These are phyloP conservation scores for Achlya flavicornis DNA, from an alignment of 2,888 invertebrate species.

Conservation along the genomic window DNA sequence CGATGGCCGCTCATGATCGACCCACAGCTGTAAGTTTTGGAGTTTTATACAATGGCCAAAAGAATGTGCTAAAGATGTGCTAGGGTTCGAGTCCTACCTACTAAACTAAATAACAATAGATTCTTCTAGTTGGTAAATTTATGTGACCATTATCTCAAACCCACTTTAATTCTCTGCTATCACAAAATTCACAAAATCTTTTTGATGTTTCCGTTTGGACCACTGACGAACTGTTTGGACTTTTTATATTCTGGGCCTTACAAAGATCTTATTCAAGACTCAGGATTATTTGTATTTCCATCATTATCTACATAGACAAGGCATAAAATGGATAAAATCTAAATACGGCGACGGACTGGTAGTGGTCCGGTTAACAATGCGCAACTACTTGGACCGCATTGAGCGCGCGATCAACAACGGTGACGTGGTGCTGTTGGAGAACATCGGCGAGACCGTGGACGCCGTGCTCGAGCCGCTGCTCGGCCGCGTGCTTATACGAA, in stretches of 20 bases:
- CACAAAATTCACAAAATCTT: too few relatives aligned
- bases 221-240: too few relatives aligned
- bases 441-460: slow-evolving; percentile 94
- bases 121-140: too few relatives aligned
- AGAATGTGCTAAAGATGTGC: too few relatives aligned
- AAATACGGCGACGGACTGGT: slow-evolving; percentile 89
- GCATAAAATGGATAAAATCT: slow-evolving; percentile 97
- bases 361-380: slow-evolving; percentile 90
- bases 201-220: too few relatives aligned
- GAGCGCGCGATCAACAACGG: slow-evolving; percentile 91
- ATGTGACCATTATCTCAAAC: too few relatives aligned
- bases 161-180: too few relatives aligned
- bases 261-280: too few relatives aligned
- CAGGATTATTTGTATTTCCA: neutral
- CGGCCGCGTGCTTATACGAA: slow-evolving; percentile 94
- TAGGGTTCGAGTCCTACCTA: too few relatives aligned
- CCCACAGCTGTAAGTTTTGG: slow-evolving; percentile 87
- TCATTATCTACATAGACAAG: slow-evolving; percentile 83
- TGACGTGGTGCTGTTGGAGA: slow-evolving; percentile 91
- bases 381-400: slow-evolving; percentile 92
- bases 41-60: too few relatives aligned
- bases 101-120: too few relatives aligned
- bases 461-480: slow-evolving; percentile 95
- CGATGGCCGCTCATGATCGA: slow-evolving; percentile 98
- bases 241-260: too few relatives aligned